These are phyloP conservation scores for Agrotis segetum DNA, from an alignment of 2,888 invertebrate species.

Conservation along the genomic window DNA sequence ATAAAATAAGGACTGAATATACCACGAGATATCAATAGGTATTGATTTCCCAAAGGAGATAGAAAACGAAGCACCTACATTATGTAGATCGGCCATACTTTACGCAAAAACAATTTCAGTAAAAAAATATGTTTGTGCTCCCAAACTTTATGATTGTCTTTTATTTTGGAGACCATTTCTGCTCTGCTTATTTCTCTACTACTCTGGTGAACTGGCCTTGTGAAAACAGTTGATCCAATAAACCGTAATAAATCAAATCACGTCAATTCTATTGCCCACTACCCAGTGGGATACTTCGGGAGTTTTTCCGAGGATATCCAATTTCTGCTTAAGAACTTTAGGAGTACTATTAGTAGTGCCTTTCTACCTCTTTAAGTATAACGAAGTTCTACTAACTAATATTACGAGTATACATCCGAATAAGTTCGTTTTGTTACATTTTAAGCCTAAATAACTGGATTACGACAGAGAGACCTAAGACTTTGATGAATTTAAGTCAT, in stretches of 20 bases:
- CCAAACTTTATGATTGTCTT: constrained; percentile 14
- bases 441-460: no score
- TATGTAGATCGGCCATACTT: background rate
- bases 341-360: constrained; percentile 1
- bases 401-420: no score
- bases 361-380: background rate
- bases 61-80: background rate
- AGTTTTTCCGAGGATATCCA: constrained; percentile 20
- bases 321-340: constrained; percentile 6
- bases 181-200: background rate
- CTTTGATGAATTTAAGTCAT: no score
- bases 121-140: constrained; percentile 37
- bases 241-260: constrained; percentile 34
- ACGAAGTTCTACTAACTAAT: background rate
- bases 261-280: constrained; percentile 4
- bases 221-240: constrained; percentile 32
- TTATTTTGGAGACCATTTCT: constrained; percentile 8
- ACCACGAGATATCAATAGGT: background rate
- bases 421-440: no score
- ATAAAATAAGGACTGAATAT: no score
- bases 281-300: constrained; percentile 8
- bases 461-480: no score
- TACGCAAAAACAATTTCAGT: constrained; percentile 11
- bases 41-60: background rate
- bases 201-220: constrained; percentile 5